These are phyloP conservation scores for Drosophila affinis DNA, from an alignment of 2,888 invertebrate genomes.

Conservation along the genomic window DNA sequence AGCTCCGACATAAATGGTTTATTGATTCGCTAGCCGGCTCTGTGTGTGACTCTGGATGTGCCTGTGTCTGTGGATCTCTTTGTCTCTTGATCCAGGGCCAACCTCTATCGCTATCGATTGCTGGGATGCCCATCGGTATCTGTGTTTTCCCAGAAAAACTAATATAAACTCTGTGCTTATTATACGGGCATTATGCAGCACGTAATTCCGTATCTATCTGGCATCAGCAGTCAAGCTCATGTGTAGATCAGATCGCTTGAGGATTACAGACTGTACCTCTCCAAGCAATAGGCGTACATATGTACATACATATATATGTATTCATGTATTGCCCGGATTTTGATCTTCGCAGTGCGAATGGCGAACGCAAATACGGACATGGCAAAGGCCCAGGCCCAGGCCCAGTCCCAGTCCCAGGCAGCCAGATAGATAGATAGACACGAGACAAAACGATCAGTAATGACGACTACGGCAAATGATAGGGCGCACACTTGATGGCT, in stretches of 20 bases:
- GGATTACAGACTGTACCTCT: slow-evolving; percentile 30
- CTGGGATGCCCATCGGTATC: slow-evolving; percentile 21
- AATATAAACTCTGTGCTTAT: slow-evolving; percentile 6
- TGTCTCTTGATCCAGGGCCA: slow-evolving; percentile 50
- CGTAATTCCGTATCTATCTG: slow-evolving; percentile 43
- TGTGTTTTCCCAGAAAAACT: slow-evolving; percentile 31
- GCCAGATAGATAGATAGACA: slow-evolving; percentile 59
- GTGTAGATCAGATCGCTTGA: background rate
- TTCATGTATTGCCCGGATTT: slow-evolving; percentile 58
- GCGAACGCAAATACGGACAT: slow-evolving; percentile 47
- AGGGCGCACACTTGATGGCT: slow-evolving; percentile 37
- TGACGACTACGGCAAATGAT: slow-evolving; percentile 43
- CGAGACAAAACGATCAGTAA: slow-evolving; percentile 40
- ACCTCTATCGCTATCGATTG: slow-evolving; percentile 24
- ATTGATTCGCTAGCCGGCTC: slow-evolving; percentile 48
- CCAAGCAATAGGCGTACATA: slow-evolving; percentile 14
- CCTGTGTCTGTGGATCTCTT: slow-evolving; percentile 57
- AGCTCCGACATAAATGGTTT: slow-evolving; percentile 34
- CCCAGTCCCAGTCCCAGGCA: no score
- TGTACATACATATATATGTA: slow-evolving; percentile 1
- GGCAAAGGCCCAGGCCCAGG: slow-evolving; percentile 21
- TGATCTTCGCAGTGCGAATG: slow-evolving; percentile 71
- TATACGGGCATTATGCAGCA: background rate
- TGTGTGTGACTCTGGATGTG: background rate
- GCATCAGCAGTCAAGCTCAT: slow-evolving; percentile 58